Base-by-base conservation (phyloP, 2,797 vertebrate species). In the Craterocephalus amniculus region DNA sequence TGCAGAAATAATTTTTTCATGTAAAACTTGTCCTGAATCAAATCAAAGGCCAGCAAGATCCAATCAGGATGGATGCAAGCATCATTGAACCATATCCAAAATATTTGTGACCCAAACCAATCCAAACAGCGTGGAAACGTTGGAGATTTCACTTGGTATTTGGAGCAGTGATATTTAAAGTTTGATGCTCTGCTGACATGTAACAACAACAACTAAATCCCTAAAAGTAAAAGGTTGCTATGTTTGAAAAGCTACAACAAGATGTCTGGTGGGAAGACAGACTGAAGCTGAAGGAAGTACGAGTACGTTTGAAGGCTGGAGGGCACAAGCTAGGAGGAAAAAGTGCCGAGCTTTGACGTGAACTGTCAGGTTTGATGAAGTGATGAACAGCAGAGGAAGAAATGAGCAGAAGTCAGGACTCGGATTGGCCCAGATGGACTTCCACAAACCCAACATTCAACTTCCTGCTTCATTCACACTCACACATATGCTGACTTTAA, bases 281-380 rank as follows among this genome's bases (percentile, higher is more conserved):
- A 63, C 0, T 22, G 38, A 35, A 51, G 11, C 18, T 7, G 16
- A 36, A n/a, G 27, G 43, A 31, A 61, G 27, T 16, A 36, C 8
- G 34, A 70, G 62, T 5, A 48, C 60, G 70, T 69, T 13, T 0
- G 35, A 43, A 70, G 64, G 22, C 56, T 1, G 49, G 51, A 62
- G 57, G 8, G 12, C n/a, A n/a, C 1, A 18, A 43, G 36, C 16
- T 14, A 60, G 58, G 24, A 27, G 35, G 26, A 20, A 18, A 43
- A 27, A n/a, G 36, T 26, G 14, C 45, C 31, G 2, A 35, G 45
- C 45, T 51, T 63, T 48, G 31, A 63, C 14, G 1, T 11, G 45
- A 34, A 45, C 79, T 80, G 86, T 84, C 83, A 80, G 45, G 27
- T 73, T 32, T 76, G 74, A 87, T 85, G 80, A 85, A 76, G 78